A percentile compares a stretch with the other conserved stretches of the same genome.
Conservation (phyloP, 2,888 invertebrate genomes). For the Trissolcus brochymenae region DNA sequence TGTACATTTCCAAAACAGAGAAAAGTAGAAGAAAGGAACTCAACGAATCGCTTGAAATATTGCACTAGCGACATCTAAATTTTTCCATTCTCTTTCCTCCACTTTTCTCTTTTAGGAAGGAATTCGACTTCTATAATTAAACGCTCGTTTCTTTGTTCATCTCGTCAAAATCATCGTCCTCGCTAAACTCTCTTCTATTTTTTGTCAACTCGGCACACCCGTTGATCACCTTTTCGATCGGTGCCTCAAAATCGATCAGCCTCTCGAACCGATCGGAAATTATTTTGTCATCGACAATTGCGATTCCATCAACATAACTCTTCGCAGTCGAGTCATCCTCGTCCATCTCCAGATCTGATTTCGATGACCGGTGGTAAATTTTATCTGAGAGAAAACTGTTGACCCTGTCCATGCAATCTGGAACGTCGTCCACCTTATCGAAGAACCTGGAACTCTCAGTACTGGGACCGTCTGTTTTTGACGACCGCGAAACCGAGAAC, state of each 20-base stretch:
- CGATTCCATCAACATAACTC: conserved; percentile 15
- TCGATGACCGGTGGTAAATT: conserved; percentile 21
- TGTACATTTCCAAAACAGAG: conserved; percentile 27
- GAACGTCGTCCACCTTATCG: conserved; percentile 61
- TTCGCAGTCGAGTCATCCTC: conserved; percentile 20
- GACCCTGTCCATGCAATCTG: conserved; percentile 53
- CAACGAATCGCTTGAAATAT: conserved; percentile 11
- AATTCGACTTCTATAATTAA: conserved; percentile 38
- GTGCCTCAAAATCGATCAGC: conserved; percentile 40
- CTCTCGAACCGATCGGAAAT: conserved; percentile 24
- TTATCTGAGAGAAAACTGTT: conserved; percentile 37
- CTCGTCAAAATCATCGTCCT: conserved; percentile 58
- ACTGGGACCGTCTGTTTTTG: conserved; percentile 64
- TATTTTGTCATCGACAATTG: conserved; percentile 4
- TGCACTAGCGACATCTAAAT: conserved; percentile 11
- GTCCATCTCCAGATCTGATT: conserved; percentile 23
- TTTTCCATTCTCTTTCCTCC: conserved; percentile 10
- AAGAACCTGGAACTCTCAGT: conserved; percentile 62
- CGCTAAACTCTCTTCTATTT: conserved; percentile 36
- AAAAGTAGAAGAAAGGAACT: conserved; percentile 21
- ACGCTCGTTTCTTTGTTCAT: conserved; percentile 74
- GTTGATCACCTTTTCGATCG: conserved; percentile 16
- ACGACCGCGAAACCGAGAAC: conserved; percentile 61
- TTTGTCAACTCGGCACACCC: conserved; percentile 10
- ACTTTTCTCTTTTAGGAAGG: conserved; percentile 5